These are phyloP conservation scores for Scytalopus superciliaris DNA, from an alignment of 2,113 vertebrate species.

Conservation along the genomic window DNA sequence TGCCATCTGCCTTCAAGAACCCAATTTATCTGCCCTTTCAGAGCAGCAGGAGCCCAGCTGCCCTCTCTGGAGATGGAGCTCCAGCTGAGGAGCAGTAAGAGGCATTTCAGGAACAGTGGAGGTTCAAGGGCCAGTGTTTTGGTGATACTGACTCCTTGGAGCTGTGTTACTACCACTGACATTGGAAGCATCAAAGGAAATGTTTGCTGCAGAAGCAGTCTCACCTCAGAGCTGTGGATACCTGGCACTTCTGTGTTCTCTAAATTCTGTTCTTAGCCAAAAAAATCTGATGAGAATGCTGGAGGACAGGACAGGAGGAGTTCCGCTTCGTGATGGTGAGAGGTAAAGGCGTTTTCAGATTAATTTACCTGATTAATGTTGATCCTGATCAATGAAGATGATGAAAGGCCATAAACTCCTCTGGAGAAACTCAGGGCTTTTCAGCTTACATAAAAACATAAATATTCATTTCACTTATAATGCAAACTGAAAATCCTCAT, in stretches of 20 bases:
- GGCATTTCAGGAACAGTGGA: not conserved
- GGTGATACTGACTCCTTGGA: not conserved
- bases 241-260: not conserved
- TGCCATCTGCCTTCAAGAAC: constrained; percentile 34
- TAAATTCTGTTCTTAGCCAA: not conserved
- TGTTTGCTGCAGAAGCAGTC: not conserved
- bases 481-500: not conserved
- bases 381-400: not conserved
- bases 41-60: not conserved
- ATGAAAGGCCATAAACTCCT: constrained; percentile 39
- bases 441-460: not conserved
- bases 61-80: constrained; percentile 1
- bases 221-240: not conserved
- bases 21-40: constrained; percentile 27
- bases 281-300: not conserved
- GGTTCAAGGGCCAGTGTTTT: not conserved
- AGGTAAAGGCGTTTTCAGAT: not conserved
- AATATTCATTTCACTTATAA: not conserved
- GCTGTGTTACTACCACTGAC: rapidly evolving
- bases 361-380: constrained; percentile 39
- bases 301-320: not conserved
- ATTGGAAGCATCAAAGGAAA: not conserved
- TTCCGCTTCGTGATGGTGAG: not conserved
- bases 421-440: not conserved
- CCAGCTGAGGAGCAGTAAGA: not conserved